Evolutionary conservation across 2,113 vertebrate genomes (phyloP), one percentile per base, ranked within the genome.

Genomic region (Sturnira hondurensis): DNA sequence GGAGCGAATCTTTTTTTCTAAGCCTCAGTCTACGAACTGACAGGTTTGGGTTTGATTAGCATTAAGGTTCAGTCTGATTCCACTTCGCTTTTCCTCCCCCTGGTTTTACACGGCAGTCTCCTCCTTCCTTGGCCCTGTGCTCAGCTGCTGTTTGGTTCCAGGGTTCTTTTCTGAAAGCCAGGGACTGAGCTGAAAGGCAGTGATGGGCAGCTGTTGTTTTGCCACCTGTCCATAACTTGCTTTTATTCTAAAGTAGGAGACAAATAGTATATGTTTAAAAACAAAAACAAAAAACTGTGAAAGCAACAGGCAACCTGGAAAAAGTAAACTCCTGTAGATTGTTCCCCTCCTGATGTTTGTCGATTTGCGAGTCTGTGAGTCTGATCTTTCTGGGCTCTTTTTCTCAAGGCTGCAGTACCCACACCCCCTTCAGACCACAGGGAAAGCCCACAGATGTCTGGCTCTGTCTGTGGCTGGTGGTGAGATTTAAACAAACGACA

Each of bases 401-500:
- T 47, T 24, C 78, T 96, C 78, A 95, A 93, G 76, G 20, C n/a
- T 68, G 0, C 41, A 45, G 82, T 74, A n/a, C 56, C 56, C 28
- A 84, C 70, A 19, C 85, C 43, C 50, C 19, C 22, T 73, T 76
- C 24, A 93, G 83, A 70, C 20, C 88, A 43, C 70, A 83, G 81
- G 77, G 65, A 28, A 80, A 91, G 41, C 19, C 76, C 76, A 73
- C 78, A 89, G 85, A 81, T 84, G 56, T 45, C 82, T 93, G 70
- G 83, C 89, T 91, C 7, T 83, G 56, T 92, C 87, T 90, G 80
- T 95, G 90, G 38, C 92, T 96, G 73, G 58, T 94, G 56, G 92
- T 95, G 94, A 95, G 77, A 95, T 41, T 93, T 89, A 94, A 96
- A 95, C 92, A 94, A 94, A 91, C 41, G 36, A 26, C 67, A 38